These are phyloP conservation scores for Pseudanteris insignis DNA, from an alignment of 2,888 invertebrate genomes.

Conservation along the genomic window DNA sequence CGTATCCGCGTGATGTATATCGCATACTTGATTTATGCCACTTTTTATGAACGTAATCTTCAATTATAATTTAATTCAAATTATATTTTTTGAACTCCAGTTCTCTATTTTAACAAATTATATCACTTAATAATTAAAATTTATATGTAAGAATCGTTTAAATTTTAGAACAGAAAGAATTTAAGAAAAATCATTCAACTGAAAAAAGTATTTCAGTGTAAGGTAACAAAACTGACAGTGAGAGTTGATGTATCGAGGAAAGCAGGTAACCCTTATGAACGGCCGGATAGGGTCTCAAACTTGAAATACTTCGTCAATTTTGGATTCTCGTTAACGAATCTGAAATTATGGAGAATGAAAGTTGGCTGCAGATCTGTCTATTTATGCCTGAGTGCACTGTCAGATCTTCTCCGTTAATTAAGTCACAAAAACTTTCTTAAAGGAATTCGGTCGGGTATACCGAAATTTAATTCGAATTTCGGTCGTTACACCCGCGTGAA, in stretches of 20 bases:
- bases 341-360: conserved; percentile 33
- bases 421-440: conserved; percentile 5
- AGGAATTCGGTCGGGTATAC: too few relatives aligned
- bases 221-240: too few relatives aligned
- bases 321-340: conserved; percentile 37
- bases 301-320: conserved; percentile 28
- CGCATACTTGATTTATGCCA: too few relatives aligned
- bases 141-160: background rate
- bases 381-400: conserved; percentile 17
- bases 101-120: too few relatives aligned
- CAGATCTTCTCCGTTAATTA: conserved; percentile 28
- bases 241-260: conserved; percentile 34
- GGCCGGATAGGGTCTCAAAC: conserved; percentile 24
- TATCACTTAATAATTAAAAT: conserved; percentile 5
- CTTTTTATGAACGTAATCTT: too few relatives aligned
- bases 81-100: too few relatives aligned
- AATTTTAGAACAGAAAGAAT: too few relatives aligned
- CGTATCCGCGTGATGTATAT: background rate
- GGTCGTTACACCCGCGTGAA: too few relatives aligned
- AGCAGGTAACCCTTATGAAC: conserved; percentile 33
- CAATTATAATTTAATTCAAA: too few relatives aligned
- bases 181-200: too few relatives aligned
- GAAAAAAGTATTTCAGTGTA: too few relatives aligned
- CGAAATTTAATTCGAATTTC: too few relatives aligned
- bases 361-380: conserved; percentile 36